Conservation (phyloP, 92 coral and sea anemone genomes). For the Epizoanthus illoricatus region DNA sequence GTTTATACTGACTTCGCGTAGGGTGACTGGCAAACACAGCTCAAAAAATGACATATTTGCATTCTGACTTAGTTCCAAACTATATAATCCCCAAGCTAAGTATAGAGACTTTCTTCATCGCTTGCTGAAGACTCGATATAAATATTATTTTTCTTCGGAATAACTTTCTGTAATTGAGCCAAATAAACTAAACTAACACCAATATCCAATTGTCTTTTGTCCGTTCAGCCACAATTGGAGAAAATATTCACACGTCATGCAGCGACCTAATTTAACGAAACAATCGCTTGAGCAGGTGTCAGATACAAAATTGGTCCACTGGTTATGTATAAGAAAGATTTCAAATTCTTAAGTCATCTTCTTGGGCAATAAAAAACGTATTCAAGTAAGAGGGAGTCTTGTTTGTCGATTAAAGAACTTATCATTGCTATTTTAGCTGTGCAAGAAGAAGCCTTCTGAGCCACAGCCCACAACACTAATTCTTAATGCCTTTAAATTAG, state of each 20-base stretch:
- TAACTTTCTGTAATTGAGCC: not conserved
- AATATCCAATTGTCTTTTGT: not conserved
- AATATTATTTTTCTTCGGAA: not conserved
- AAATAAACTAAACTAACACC: not conserved
- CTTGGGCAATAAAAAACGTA: too few relatives aligned
- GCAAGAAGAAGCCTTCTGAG: too few relatives aligned
- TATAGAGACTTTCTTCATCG: not conserved
- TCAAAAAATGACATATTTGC: not conserved
- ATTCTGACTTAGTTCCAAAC: not conserved
- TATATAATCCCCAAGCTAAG: not conserved
- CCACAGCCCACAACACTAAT: too few relatives aligned
- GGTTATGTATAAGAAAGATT: too few relatives aligned
- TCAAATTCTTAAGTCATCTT: too few relatives aligned
- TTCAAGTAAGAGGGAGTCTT: too few relatives aligned
- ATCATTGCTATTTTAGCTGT: too few relatives aligned
- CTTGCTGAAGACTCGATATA: not conserved
- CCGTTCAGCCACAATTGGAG: not conserved
- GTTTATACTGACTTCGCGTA: not conserved
- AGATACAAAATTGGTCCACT: too few relatives aligned
- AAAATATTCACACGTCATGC: constrained; percentile 16
- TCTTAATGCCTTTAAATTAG: too few relatives aligned
- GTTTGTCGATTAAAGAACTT: too few relatives aligned
- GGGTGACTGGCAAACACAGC: not conserved
- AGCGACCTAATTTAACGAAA: not conserved
- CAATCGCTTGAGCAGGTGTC: constrained; percentile 19